Conservation (phyloP, 2,888 invertebrate genomes). For the Melanostoma scalare region DNA sequence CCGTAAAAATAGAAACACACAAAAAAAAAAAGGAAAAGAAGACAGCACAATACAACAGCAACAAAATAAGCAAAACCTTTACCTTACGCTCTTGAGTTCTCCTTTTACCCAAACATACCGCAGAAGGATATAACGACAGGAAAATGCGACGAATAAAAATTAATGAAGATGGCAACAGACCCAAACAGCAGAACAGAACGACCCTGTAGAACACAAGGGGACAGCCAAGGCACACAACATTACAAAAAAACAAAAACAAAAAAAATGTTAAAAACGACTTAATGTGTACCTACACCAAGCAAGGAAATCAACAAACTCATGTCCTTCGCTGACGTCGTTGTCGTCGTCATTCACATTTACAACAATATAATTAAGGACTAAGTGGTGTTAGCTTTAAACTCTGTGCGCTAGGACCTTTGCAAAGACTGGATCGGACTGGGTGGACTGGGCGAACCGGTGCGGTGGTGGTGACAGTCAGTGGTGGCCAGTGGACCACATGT, state of each 20-base stretch:
- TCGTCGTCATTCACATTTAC: slow-evolving; percentile 60
- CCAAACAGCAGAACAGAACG: slow-evolving; percentile 42
- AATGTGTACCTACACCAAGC: slow-evolving; percentile 37
- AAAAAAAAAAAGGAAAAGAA: slow-evolving; percentile 18
- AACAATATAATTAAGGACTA: slow-evolving; percentile 73
- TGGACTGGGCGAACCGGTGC: neutral
- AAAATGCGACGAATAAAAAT: slow-evolving; percentile 70
- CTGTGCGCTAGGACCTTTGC: slow-evolving; percentile 46
- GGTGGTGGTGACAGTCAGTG: neutral
- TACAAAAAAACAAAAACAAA: slow-evolving; percentile 4
- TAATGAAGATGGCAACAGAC: slow-evolving; percentile 65
- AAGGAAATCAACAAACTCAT: slow-evolving; percentile 67
- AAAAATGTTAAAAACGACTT: slow-evolving; percentile 26
- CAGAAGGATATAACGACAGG: slow-evolving; percentile 57
- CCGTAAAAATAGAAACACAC: slow-evolving; percentile 54
- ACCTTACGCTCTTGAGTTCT: slow-evolving; percentile 35
- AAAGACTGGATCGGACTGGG: slow-evolving; percentile 5
- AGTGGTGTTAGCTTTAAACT: slow-evolving; percentile 71
- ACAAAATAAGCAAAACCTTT: neutral
- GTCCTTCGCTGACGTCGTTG: slow-evolving; percentile 44
- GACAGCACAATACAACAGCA: neutral
- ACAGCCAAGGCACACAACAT: neutral
- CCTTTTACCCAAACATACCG: slow-evolving; percentile 20
- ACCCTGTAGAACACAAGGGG: slow-evolving; percentile 28
- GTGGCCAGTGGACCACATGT: slow-evolving; percentile 54